These are phyloP conservation scores for Microctonus hyperodae DNA, from an alignment of 2,888 invertebrate species.

Conservation along the genomic window DNA sequence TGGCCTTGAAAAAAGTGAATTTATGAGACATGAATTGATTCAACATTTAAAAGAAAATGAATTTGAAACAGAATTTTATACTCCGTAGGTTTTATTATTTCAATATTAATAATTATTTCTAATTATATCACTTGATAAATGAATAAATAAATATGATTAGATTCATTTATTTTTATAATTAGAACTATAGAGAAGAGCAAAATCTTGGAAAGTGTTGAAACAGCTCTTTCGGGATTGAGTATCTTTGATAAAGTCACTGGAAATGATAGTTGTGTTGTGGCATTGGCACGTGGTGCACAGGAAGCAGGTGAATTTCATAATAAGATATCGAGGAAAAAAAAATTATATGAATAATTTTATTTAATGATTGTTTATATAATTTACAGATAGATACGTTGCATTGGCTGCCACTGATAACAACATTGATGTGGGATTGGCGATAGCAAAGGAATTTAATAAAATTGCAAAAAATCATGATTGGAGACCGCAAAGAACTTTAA, in stretches of 20 bases:
- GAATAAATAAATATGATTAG: conserved; percentile 1
- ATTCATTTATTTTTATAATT: not conserved
- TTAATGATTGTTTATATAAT: not conserved
- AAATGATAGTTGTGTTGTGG: conserved; percentile 43
- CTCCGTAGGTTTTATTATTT: conserved; percentile 40
- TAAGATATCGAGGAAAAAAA: not conserved
- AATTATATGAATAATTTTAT: not conserved
- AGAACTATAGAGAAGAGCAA: conserved; percentile 18
- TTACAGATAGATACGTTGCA: conserved; percentile 55
- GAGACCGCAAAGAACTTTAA: conserved; percentile 53
- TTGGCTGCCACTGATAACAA: conserved; percentile 52
- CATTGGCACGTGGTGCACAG: conserved; percentile 44
- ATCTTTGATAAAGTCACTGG: conserved; percentile 40
- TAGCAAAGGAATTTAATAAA: conserved; percentile 48
- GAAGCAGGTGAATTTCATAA: conserved; percentile 45
- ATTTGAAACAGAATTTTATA: conserved; percentile 37
- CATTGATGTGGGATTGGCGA: conserved; percentile 45
- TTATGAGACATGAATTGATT: conserved; percentile 46
- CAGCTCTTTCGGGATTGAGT: conserved; percentile 30
- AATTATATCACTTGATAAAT: not conserved
- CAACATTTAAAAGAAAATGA: conserved; percentile 41
- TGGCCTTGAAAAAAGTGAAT: conserved; percentile 48
- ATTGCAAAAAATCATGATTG: conserved; percentile 46
- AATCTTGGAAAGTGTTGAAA: conserved; percentile 35
- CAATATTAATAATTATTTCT: conserved; percentile 19